Evolutionary conservation across 2,888 invertebrate species (phyloP).

Genomic region (Beris chalybata): DNA sequence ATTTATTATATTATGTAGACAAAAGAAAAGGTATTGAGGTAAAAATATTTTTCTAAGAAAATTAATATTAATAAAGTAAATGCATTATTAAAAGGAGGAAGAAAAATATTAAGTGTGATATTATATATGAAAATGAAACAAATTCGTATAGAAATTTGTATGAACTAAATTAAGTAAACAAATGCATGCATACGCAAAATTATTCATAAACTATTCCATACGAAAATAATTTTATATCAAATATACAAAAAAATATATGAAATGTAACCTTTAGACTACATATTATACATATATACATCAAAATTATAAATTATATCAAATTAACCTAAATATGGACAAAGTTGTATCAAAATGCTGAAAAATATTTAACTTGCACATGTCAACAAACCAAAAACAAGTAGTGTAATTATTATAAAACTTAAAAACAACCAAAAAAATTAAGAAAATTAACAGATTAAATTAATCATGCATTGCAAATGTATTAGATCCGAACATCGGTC

Average conservation of each 20-base stretch:
- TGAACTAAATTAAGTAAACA: conserved; percentile 2
- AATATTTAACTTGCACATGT: no score
- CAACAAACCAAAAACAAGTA: no score
- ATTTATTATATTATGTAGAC: conserved; percentile 8
- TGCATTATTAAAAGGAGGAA: background rate
- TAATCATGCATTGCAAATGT: no score
- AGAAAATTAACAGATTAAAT: no score
- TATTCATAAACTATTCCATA: background rate
- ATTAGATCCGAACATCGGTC: no score
- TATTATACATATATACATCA: no score
- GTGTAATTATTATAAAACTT: no score
- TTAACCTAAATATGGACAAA: no score
- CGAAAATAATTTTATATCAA: conserved; percentile 10
- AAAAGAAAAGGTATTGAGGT: conserved; percentile 3
- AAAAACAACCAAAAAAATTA: no score
- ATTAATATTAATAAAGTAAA: background rate
- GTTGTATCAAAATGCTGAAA: no score
- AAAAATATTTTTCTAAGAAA: conserved; percentile 19
- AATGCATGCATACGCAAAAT: background rate
- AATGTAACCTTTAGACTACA: no score
- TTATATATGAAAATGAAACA: conserved; percentile 11
- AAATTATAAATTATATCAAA: no score
- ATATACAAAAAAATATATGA: background rate
- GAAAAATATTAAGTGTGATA: conserved; percentile 25
- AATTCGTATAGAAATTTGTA: conserved; percentile 6